Evolutionary conservation across 2,113 vertebrate species (phyloP).

Genomic region (Hydrolagus affinis): DNA sequence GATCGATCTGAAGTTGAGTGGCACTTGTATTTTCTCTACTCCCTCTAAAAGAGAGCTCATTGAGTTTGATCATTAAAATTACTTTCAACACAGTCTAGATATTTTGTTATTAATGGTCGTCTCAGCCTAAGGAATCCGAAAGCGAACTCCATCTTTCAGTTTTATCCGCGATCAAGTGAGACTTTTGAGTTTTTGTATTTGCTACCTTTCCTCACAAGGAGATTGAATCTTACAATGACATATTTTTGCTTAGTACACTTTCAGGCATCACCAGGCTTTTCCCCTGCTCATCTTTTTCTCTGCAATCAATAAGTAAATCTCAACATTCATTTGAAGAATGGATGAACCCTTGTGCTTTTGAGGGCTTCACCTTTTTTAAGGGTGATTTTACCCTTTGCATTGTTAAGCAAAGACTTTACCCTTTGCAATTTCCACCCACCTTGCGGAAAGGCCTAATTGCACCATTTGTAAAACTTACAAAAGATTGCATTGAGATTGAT

Average conservation of each 20-base stretch:
- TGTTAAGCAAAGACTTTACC: not conserved
- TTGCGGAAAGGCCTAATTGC: not conserved
- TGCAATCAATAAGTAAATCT: constrained; percentile 11
- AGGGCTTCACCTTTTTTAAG: not conserved
- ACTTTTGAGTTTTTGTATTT: not conserved
- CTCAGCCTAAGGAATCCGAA: not conserved
- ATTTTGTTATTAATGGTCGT: not conserved
- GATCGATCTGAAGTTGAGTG: not conserved
- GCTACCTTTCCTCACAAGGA: not conserved
- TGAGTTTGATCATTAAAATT: not conserved
- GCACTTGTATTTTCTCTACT: not conserved
- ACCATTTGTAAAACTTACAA: constrained; percentile 2
- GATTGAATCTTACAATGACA: not conserved
- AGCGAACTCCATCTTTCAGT: not conserved
- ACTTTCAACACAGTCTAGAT: not conserved
- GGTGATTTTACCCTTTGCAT: not conserved
- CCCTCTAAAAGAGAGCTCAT: not conserved
- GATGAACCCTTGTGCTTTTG: not conserved
- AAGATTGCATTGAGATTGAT: constrained; percentile 15
- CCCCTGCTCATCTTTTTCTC: not conserved
- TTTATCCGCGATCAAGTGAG: not conserved
- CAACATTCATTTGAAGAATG: constrained; percentile 12
- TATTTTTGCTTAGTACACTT: not conserved
- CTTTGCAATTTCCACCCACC: constrained; percentile 6
- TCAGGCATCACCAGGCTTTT: not conserved